Conservation (phyloP, 2,113 vertebrate species). For the Zeus faber region DNA sequence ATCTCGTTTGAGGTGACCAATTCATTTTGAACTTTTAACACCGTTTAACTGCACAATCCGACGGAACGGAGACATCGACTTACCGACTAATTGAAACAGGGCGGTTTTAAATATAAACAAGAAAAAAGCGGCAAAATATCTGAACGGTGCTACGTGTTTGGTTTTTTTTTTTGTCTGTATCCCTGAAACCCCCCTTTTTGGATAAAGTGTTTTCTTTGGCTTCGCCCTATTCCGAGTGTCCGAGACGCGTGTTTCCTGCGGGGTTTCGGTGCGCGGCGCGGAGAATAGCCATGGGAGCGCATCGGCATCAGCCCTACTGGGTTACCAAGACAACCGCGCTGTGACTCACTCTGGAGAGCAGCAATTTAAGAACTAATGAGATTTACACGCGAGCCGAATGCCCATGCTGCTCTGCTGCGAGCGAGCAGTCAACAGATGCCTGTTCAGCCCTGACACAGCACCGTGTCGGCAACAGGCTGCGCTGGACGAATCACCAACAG, state of each 20-base stretch:
- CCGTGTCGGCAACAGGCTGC: constrained; percentile 6
- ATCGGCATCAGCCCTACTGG: constrained; percentile 37
- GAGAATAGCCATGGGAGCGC: constrained; percentile 21
- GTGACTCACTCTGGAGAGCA: constrained; percentile 66
- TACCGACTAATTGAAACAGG: no score
- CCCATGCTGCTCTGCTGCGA: constrained; percentile 51
- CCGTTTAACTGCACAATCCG: no score
- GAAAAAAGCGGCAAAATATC: no score
- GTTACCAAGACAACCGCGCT: constrained; percentile 73
- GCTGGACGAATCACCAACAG: no score
- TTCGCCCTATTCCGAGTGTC: no score
- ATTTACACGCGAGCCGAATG: constrained; percentile 67
- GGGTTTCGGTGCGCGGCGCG: background rate
- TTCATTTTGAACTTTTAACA: no score
- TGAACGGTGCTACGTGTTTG: background rate
- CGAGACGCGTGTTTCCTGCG: background rate
- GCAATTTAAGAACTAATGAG: constrained; percentile 72
- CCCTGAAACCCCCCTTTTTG: background rate
- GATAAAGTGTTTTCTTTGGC: no score
- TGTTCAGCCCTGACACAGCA: constrained; percentile 4
- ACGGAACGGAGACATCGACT: no score
- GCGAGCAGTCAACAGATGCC: constrained; percentile 22
- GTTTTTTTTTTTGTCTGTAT: background rate
- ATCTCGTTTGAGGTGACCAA: no score
- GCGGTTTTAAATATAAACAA: no score